Base-by-base conservation (phyloP, 2,797 vertebrate genomes). In the Coilia nasus region DNA sequence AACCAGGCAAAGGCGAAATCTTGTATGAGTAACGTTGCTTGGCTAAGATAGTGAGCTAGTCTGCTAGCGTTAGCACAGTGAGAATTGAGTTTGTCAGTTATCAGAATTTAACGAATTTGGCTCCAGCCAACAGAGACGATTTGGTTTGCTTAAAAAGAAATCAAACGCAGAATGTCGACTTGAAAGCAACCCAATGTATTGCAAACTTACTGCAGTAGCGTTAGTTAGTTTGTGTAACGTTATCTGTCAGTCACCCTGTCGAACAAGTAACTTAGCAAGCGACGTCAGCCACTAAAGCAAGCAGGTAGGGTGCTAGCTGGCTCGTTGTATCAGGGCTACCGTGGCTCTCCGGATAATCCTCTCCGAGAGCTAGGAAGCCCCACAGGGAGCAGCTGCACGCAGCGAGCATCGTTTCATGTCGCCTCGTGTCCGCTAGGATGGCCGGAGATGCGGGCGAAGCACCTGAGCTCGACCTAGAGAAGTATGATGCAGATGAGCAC, bases 401-500 rank as follows among this genome's bases (percentile, higher is more conserved):
- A 71, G 28, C 67, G 67, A 35, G 28, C 50, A 2, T 54, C 50
- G 14, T 35, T 7, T 31, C 67, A 15, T 17, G 67, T 19, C 67
- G 28, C 15, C 1, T 31, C 67, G 28, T 17, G 67, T 9, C 67
- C 28, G 28, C 6, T 4, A 21, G 85, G 11, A 95, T 96, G 94
- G 94, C 94, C 35, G 85, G 87, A 4, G 94, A 97, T 47, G 89
- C 57, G 35, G 85, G 86, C 83, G 89, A 83, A 82, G 88, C 94
- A 82, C 89, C 93, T 50, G 97, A 96, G 17, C 86, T 96, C 91
- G 96, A 97, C 87, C 96, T 96, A 60, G 93, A 94, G 25, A 97
- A 97, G 85, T 96, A 95, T 7, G 97, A 97, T 28, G 90, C 95
- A 0, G 97, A 96, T 19, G 96, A 98, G 86, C 94, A 95, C 0